phyloP scores from a whole-genome alignment of 2,888 invertebrate species.

The Camponotus fellah region DNA sequence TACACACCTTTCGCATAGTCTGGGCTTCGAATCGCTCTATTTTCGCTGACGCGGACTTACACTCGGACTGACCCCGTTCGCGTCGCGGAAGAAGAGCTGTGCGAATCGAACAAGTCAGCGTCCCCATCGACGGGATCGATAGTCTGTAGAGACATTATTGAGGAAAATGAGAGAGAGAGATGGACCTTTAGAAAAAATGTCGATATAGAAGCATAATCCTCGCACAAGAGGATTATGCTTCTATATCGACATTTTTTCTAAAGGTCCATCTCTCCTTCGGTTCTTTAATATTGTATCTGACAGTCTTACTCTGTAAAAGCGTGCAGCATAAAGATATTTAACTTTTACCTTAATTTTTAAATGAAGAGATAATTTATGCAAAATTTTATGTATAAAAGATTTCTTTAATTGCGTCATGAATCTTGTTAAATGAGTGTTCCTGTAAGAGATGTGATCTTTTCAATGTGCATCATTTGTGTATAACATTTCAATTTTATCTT shows the following conservation, averaged over 20 bases:
- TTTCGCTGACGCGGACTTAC: constrained; percentile 54
- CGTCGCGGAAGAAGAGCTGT: constrained; percentile 5
- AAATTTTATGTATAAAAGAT: neutral
- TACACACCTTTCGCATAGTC: constrained; percentile 44
- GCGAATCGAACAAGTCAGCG: constrained; percentile 28
- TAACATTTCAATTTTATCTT: neutral
- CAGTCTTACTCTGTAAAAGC: neutral
- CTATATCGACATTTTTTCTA: too few relatives aligned
- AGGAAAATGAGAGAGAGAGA: neutral
- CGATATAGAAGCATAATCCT: neutral
- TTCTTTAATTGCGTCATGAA: neutral
- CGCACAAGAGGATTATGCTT: too few relatives aligned
- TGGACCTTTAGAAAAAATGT: neutral
- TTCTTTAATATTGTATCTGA: too few relatives aligned
- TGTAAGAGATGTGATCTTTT: neutral
- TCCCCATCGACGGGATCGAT: constrained; percentile 35
- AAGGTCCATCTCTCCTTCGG: too few relatives aligned
- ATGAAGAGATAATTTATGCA: neutral
- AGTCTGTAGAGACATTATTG: neutral
- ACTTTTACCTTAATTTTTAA: neutral
- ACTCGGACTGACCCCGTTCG: constrained; percentile 42
- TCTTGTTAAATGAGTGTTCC: neutral
- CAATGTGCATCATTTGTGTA: neutral
- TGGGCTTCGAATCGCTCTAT: constrained; percentile 61
- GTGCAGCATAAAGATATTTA: neutral